Conservation (phyloP, 30 jellyfish, hydroid and myxozoan species). For the Sanderia malayensis region DNA sequence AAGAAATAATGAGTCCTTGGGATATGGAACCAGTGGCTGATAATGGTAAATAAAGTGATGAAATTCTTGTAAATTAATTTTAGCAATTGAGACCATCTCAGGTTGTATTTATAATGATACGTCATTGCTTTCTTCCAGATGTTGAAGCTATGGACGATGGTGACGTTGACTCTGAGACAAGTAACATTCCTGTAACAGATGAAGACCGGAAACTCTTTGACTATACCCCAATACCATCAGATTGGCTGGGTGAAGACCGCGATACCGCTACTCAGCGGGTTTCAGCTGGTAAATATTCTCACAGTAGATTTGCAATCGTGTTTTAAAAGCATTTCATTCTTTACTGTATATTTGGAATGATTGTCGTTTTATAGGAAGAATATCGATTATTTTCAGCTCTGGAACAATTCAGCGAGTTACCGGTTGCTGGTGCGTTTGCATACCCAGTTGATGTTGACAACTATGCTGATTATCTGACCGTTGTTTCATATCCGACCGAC, state of each 20-base stretch:
- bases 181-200: slow-evolving; percentile 58
- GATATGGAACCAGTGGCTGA: slow-evolving; percentile 81
- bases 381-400: too few relatives aligned
- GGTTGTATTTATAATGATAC: too few relatives aligned
- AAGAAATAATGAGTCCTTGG: slow-evolving; percentile 97
- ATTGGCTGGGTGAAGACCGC: slow-evolving; percentile 87
- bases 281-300: slow-evolving; percentile 56
- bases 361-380: too few relatives aligned
- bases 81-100: too few relatives aligned
- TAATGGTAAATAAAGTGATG: slow-evolving; percentile 47
- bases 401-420: slow-evolving; percentile 69
- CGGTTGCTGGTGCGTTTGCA: slow-evolving; percentile 80
- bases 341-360: too few relatives aligned
- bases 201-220: slow-evolving; percentile 69
- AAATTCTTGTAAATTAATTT: too few relatives aligned
- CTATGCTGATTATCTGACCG: slow-evolving; percentile 78
- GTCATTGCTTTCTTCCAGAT: not conserved
- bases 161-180: slow-evolving; percentile 21
- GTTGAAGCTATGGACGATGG: not conserved
- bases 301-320: too few relatives aligned
- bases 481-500: slow-evolving; percentile 86
- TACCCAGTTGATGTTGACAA: slow-evolving; percentile 87
- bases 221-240: slow-evolving; percentile 58
- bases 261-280: slow-evolving; percentile 63
- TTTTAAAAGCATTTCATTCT: too few relatives aligned